Conservation (phyloP, 2,797 vertebrate species). For the Eulemur coronatus region DNA sequence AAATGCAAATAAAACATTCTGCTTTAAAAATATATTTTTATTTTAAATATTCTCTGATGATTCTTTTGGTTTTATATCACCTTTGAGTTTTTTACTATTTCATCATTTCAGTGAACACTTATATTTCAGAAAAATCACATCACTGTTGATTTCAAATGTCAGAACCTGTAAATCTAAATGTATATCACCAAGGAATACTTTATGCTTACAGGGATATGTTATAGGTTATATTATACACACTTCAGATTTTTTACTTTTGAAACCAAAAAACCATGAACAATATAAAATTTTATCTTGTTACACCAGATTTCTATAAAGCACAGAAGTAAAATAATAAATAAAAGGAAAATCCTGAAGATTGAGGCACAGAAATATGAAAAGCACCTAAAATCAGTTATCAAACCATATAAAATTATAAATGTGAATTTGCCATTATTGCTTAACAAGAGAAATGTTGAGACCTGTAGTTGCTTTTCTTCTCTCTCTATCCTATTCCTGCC, state of each 20-base stretch:
- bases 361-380: not conserved
- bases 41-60: not conserved
- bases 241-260: not conserved
- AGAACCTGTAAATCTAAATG: not conserved
- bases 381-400: not conserved
- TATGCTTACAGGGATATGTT: not conserved
- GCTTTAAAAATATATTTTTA: conserved; percentile 12
- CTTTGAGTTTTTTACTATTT: not conserved
- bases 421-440: not conserved
- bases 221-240: not conserved
- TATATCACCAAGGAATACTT: not conserved
- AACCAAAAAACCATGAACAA: not conserved
- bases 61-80: not conserved
- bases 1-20: not conserved
- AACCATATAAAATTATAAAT: not conserved
- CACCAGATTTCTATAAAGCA: not conserved
- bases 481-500: not conserved
- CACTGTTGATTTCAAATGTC: not conserved
- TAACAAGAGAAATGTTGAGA: not conserved
- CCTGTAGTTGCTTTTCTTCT: not conserved
- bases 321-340: not conserved
- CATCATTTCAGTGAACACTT: not conserved
- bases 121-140: not conserved
- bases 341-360: not conserved
- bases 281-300: not conserved